Conservation (phyloP, 2,888 invertebrate species). For the Oasisia sp. region DNA sequence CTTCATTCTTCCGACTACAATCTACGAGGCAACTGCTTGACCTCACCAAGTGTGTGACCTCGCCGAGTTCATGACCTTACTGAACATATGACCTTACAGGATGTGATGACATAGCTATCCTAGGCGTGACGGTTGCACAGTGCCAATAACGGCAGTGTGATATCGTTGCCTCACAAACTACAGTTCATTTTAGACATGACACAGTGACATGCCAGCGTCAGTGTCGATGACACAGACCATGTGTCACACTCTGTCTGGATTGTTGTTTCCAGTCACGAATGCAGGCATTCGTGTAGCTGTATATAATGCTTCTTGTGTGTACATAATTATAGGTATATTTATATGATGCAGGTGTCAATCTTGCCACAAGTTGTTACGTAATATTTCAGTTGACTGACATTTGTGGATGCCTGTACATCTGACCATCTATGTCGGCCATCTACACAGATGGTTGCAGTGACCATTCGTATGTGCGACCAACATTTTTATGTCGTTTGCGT, state of each 20-base stretch:
- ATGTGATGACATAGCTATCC: background rate
- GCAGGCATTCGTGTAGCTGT: conserved; percentile 17
- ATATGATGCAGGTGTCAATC: background rate
- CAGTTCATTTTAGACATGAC: background rate
- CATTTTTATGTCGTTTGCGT: no score
- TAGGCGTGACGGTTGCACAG: background rate
- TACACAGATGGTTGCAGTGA: background rate
- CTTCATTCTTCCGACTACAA: background rate
- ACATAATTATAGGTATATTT: background rate
- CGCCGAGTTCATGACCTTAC: background rate
- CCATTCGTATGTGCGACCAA: background rate
- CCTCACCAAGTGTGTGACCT: background rate
- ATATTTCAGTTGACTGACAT: background rate
- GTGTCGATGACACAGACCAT: background rate
- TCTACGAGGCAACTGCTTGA: background rate
- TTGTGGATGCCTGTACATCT: background rate
- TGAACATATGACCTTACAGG: no score
- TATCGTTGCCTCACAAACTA: background rate
- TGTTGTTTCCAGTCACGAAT: background rate
- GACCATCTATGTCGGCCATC: background rate
- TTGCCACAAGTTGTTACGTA: background rate
- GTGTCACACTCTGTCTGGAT: background rate
- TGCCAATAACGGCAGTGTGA: background rate
- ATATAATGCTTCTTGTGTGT: background rate
- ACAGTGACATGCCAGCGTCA: background rate